Percentiles rank a stretch among this genome's conserved stretches.
phyloP scores from a whole-genome alignment of 2,113 vertebrate species.

The Arothron firmamentum region DNA sequence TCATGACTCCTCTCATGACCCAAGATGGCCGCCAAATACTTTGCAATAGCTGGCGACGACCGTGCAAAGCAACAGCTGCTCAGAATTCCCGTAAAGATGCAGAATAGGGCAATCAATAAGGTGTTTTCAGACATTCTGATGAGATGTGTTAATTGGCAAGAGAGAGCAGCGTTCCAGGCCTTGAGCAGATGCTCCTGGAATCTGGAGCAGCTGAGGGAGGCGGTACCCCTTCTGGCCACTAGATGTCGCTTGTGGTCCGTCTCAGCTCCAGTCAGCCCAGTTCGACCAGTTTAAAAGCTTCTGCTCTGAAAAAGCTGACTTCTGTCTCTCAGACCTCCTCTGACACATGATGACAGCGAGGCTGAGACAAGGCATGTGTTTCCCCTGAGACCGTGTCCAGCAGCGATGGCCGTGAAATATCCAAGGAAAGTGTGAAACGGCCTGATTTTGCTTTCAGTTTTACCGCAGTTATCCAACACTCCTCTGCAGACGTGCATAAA shows the following conservation, averaged over 20 bases:
- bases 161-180: background rate
- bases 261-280: background rate
- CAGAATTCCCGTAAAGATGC: too few relatives aligned
- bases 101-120: too few relatives aligned
- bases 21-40: background rate
- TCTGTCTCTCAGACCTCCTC: slow-evolving; percentile 14
- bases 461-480: background rate
- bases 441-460: background rate
- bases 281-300: slow-evolving; percentile 6
- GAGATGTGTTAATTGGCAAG: background rate
- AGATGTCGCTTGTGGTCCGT: slow-evolving; percentile 67
- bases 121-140: too few relatives aligned
- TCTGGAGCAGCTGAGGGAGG: background rate
- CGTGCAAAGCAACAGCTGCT: too few relatives aligned
- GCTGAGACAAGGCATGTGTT: slow-evolving; percentile 1
- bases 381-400: slow-evolving; percentile 5
- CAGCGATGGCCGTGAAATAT: background rate
- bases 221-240: slow-evolving; percentile 37
- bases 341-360: background rate
- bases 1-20: slow-evolving; percentile 33
- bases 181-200: background rate
- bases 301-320: slow-evolving; percentile 10
- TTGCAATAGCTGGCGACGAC: too few relatives aligned
- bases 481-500: slow-evolving; percentile 5
- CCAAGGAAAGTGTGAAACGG: background rate